Conservation (phyloP, 2,113 vertebrate species). For the Nesogale talazaci region DNA sequence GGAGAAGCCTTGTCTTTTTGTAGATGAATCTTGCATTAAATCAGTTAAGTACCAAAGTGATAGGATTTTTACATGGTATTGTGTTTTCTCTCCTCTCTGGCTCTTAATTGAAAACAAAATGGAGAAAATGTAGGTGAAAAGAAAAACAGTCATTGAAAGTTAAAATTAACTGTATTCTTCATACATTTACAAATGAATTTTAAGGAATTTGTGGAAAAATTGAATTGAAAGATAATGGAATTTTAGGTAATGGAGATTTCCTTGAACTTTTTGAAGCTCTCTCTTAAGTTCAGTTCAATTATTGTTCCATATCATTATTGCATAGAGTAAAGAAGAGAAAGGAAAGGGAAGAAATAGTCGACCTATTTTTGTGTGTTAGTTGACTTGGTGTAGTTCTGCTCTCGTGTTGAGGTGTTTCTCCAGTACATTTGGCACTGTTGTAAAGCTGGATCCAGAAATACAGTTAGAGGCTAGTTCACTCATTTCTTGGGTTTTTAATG, state of each 20-base stretch:
- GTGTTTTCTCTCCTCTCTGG: conserved; percentile 7
- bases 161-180: background rate
- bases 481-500: background rate
- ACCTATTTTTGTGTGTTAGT: background rate
- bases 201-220: too few relatives aligned
- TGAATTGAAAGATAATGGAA: too few relatives aligned
- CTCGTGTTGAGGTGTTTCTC: conserved; percentile 7
- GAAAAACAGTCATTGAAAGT: background rate
- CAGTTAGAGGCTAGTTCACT: background rate
- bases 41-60: background rate
- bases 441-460: background rate
- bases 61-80: background rate
- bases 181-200: background rate
- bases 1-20: background rate
- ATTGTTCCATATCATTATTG: background rate
- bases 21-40: conserved; percentile 1
- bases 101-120: conserved; percentile 46
- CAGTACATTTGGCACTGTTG: background rate
- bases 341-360: background rate
- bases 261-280: too few relatives aligned
- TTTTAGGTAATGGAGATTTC: too few relatives aligned
- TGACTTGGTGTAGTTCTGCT: background rate
- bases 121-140: background rate
- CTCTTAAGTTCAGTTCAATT: conserved; percentile 12
- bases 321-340: background rate